Percentiles rank a stretch among this genome's conserved stretches.
Conservation (phyloP, 2,797 vertebrate genomes). For the Champsocephalus gunnari region DNA sequence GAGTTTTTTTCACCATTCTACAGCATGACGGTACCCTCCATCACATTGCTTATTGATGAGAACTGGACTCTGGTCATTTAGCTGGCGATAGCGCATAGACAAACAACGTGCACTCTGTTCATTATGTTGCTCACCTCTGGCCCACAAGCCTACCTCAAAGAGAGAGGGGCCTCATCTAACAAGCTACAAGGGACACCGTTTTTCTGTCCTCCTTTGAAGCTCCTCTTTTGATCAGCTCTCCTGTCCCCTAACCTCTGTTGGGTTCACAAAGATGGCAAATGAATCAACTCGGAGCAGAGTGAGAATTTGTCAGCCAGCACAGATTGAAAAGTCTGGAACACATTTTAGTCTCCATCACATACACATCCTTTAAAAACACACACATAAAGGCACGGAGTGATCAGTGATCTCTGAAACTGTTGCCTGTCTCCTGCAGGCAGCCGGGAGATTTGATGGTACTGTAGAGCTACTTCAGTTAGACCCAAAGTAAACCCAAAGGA, state of each 20-base stretch:
- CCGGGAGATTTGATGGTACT: conserved; percentile 39
- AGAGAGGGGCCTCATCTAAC: conserved; percentile 68
- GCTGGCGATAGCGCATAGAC: conserved; percentile 40
- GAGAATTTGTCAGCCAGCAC: conserved; percentile 61
- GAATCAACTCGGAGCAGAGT: conserved; percentile 60
- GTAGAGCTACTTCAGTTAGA: conserved; percentile 23
- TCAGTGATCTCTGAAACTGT: conserved; percentile 58
- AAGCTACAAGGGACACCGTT: conserved; percentile 70
- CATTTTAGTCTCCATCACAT: conserved; percentile 37
- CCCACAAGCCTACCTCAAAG: conserved; percentile 78
- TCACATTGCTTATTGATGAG: conserved; percentile 48
- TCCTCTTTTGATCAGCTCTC: conserved; percentile 83
- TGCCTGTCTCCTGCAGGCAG: conserved; percentile 55
- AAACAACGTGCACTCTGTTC: conserved; percentile 65
- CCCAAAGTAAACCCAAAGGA: conserved; percentile 30
- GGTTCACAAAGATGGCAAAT: conserved; percentile 64
- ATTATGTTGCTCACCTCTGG: conserved; percentile 80
- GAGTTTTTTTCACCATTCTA: conserved; percentile 14
- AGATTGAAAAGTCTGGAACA: conserved; percentile 55
- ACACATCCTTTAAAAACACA: conserved; percentile 27
- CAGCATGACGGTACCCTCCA: neutral
- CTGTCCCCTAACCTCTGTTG: conserved; percentile 66
- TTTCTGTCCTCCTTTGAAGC: conserved; percentile 81
- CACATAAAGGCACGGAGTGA: conserved; percentile 38
- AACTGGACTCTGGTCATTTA: conserved; percentile 51